Evolutionary conservation across 2,113 vertebrate genomes (phyloP).

Genomic region (Australoheros scitulus): DNA sequence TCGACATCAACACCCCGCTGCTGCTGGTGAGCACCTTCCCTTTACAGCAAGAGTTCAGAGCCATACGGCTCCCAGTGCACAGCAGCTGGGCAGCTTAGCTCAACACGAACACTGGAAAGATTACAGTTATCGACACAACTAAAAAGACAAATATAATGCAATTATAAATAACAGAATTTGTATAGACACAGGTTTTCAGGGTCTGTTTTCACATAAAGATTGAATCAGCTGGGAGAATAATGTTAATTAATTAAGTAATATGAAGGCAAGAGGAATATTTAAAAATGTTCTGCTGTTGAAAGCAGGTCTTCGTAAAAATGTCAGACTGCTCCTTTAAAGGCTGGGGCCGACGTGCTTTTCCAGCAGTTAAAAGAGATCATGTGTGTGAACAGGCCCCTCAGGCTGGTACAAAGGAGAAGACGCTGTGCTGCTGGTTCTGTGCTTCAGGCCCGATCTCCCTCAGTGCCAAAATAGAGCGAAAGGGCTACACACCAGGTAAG

Average conservation of each 20-base stretch:
- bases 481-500: slow-evolving; percentile 98
- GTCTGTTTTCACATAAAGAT: background rate
- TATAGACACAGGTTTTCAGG: background rate
- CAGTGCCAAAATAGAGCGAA: slow-evolving; percentile 99
- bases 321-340: background rate
- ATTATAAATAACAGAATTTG: background rate
- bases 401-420: slow-evolving; percentile 98
- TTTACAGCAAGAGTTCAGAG: background rate
- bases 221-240: background rate
- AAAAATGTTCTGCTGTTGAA: background rate
- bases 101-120: background rate
- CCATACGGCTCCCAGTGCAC: background rate
- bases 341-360: background rate
- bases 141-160: too few relatives aligned
- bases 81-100: background rate
- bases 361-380: background rate
- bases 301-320: background rate
- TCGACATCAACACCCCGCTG: slow-evolving; percentile 99
- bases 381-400: slow-evolving; percentile 88
- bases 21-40: slow-evolving; percentile 86
- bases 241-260: background rate
- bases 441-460: slow-evolving; percentile 98
- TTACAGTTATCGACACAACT: background rate
- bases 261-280: too few relatives aligned
- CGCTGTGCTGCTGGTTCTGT: slow-evolving; percentile 99